Evolutionary conservation across 2,113 vertebrate species (phyloP), one percentile per base, ranked within the genome.

Genomic region (Cyrtonyx montezumae): DNA sequence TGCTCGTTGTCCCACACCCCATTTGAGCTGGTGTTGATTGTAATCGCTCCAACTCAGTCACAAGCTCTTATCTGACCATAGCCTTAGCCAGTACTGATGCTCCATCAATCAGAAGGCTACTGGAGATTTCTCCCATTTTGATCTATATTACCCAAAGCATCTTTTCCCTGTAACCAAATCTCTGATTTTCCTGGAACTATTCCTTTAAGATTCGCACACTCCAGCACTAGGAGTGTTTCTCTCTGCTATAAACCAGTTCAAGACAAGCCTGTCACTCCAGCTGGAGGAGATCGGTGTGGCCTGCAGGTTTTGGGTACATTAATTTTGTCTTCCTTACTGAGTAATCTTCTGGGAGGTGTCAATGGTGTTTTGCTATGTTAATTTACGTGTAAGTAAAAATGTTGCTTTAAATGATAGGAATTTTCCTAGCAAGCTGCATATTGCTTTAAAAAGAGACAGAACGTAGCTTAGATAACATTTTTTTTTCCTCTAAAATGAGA

Each of bases 181-280:
- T 36, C 40, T 77, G 30, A 20, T 83, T 91, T 79, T 42, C 6
- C 36, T 69, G 56, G 55, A 42, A 6, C 51, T 90, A 4, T 43
- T 86, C 40, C 75, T 83, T 88, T 91, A 93, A 94, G 43, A 46
- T 89, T 83, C 89, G n/a, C 17, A 89, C 76, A 32, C 56, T 88
- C 67, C 59, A 67, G 71, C 36, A 16, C 37, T n/a, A 58, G 65
- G 56, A 83, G 59, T 78, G 73, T 59, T 79, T 75, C 18, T 79
- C 40, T 87, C 51, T 89, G 73, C 76, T 36, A 65, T 71, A 91
- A 93, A 32, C 18, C 65, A 78, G 73, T 88, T 94, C 91, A 90
- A 77, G 94, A 86, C 48, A 83, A 94, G 89, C 91, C 87, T 94
- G 91, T 93, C 82, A 14, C 94, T 95, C 94, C 91, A 92, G 93